A percentile compares a stretch with the other conserved stretches of the same genome.
phyloP scores from a whole-genome alignment of 92 coral and sea anemone species.

The Zoanthus gigantus region DNA sequence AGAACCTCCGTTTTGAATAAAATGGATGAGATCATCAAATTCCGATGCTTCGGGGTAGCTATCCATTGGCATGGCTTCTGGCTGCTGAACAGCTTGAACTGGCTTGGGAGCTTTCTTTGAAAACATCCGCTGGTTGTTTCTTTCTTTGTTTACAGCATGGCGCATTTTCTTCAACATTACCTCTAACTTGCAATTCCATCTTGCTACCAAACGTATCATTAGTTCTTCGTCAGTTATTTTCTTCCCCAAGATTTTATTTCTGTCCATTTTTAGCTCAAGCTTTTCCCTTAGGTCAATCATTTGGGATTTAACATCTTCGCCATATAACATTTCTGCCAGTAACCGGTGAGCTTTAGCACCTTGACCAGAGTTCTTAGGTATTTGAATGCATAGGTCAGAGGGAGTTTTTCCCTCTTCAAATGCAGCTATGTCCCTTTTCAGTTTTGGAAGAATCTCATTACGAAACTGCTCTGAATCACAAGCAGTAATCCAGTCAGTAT shows the following conservation, averaged over 20 bases:
- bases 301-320: slow-evolving; percentile 60
- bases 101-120: slow-evolving; percentile 69
- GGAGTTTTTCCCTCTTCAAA: slow-evolving; percentile 63
- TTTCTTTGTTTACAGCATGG: slow-evolving; percentile 44
- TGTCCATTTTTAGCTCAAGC: slow-evolving; percentile 53
- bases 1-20: slow-evolving; percentile 58
- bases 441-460: slow-evolving; percentile 66
- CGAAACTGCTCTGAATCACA: slow-evolving; percentile 63
- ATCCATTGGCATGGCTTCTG: slow-evolving; percentile 74
- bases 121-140: slow-evolving; percentile 17
- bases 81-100: slow-evolving; percentile 70
- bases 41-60: slow-evolving; percentile 63
- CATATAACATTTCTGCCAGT: slow-evolving; percentile 67
- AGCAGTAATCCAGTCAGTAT: slow-evolving; percentile 58
- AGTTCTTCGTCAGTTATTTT: slow-evolving; percentile 58
- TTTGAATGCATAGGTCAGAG: slow-evolving; percentile 57
- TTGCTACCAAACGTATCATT: slow-evolving; percentile 62
- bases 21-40: slow-evolving; percentile 59
- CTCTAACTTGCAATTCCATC: slow-evolving; percentile 60
- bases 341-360: slow-evolving; percentile 51
- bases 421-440: slow-evolving; percentile 59
- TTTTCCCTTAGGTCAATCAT: slow-evolving; percentile 54
- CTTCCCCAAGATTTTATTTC: slow-evolving; percentile 4
- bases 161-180: slow-evolving; percentile 64
- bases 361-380: slow-evolving; percentile 65